Percentiles rank a stretch among this genome's conserved stretches.
Evolutionary conservation across 2,113 vertebrate genomes (phyloP).

Genomic region (Rhinolophus ferrumequinum): DNA sequence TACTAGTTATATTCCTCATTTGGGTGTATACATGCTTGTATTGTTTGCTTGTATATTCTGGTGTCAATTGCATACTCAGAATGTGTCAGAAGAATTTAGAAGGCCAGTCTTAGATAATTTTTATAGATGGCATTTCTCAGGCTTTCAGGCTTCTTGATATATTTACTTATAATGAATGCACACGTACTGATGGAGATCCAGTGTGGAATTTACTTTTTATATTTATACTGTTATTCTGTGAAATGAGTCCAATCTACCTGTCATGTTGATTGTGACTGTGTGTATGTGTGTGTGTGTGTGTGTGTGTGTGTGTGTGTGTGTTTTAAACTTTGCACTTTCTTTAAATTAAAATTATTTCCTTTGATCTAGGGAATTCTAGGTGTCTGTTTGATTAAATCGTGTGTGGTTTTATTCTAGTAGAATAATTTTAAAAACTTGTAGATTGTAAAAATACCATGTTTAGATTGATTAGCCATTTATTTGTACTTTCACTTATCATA

Average conservation of each 20-base stretch:
- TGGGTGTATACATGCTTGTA: background rate
- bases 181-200: constrained; percentile 45
- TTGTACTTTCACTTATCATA: background rate
- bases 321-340: constrained; percentile 51
- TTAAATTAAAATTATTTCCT: constrained; percentile 40
- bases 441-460: constrained; percentile 4
- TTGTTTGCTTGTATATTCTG: constrained; percentile 36
- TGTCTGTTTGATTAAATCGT: constrained; percentile 18
- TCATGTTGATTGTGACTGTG: constrained; percentile 17
- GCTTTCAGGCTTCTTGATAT: background rate
- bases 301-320: background rate
- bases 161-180: constrained; percentile 60
- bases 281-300: background rate
- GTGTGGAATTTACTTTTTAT: constrained; percentile 61
- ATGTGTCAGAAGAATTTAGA: constrained; percentile 56
- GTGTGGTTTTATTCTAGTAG: constrained; percentile 1
- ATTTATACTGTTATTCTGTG: constrained; percentile 54
- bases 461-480: background rate
- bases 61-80: constrained; percentile 24
- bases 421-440: constrained; percentile 18
- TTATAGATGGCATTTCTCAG: constrained; percentile 49
- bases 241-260: constrained; percentile 48
- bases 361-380: background rate
- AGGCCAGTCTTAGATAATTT: constrained; percentile 41
- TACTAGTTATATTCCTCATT: background rate